A percentile compares a stretch with the other conserved stretches of the same genome.
These are phyloP conservation scores for Pogonocherus hispidulus DNA, from an alignment of 2,888 invertebrate genomes.

Conservation along the genomic window DNA sequence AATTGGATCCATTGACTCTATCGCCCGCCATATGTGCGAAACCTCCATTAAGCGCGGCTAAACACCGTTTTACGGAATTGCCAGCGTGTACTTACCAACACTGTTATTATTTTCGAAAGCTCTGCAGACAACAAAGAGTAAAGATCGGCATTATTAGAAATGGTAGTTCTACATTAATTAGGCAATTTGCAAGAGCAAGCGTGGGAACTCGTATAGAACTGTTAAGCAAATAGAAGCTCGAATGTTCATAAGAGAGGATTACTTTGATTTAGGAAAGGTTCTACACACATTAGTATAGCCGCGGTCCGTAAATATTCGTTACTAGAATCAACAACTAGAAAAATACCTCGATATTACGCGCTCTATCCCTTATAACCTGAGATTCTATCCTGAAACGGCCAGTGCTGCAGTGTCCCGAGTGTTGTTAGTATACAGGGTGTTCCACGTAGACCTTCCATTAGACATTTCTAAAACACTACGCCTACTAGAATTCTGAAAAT, in stretches of 20 bases:
- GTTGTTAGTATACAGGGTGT: no score
- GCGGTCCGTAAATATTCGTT: not conserved
- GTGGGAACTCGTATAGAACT: slow-evolving; percentile 4
- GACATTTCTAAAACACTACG: no score
- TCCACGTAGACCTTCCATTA: no score
- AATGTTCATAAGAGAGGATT: no score
- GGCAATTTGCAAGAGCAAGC: not conserved
- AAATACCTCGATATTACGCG: no score
- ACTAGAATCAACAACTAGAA: not conserved
- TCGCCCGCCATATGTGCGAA: slow-evolving; percentile 29
- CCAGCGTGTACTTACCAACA: not conserved
- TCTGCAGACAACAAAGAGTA: not conserved
- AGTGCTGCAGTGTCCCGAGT: no score
- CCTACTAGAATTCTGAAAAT: no score
- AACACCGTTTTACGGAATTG: slow-evolving; percentile 18
- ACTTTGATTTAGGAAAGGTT: no score
- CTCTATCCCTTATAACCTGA: no score
- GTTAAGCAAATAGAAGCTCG: not conserved
- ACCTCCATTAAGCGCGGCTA: slow-evolving; percentile 3
- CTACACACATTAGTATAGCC: no score
- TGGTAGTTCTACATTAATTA: not conserved
- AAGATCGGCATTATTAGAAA: not conserved
- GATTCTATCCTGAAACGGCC: no score
- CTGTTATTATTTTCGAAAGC: not conserved
- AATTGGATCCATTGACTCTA: slow-evolving; percentile 28